Percentiles rank a stretch among this genome's conserved stretches.
phyloP scores from a whole-genome alignment of 2,113 vertebrate genomes.

The Carassius gibelio region DNA sequence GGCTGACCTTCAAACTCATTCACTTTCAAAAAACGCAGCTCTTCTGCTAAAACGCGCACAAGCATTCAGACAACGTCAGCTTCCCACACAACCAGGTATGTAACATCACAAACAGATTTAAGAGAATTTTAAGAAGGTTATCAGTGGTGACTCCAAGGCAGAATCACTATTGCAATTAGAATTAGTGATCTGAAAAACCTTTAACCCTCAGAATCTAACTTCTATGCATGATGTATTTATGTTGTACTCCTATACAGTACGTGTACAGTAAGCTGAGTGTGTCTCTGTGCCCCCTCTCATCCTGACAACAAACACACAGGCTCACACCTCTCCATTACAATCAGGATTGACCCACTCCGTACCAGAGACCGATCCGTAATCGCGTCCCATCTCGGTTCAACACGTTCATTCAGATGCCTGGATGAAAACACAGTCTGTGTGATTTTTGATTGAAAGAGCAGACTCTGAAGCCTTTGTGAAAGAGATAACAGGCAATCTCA shows the following conservation, averaged over 20 bases:
- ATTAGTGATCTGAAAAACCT: not conserved
- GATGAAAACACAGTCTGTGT: not conserved
- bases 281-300: constrained; percentile 12
- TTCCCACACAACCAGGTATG: not conserved
- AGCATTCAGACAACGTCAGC: not conserved
- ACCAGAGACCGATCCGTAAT: constrained; percentile 50
- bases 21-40: constrained; percentile 21
- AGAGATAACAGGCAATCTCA: not conserved
- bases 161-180: not conserved
- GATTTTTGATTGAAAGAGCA: not conserved
- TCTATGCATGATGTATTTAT: not conserved
- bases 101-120: not conserved
- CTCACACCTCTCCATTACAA: constrained; percentile 57
- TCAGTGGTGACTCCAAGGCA: not conserved
- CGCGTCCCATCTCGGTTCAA: constrained; percentile 38
- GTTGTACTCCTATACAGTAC: not conserved
- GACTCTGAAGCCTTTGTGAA: not conserved
- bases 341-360: constrained; percentile 50
- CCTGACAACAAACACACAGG: constrained; percentile 53
- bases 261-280: constrained; percentile 27
- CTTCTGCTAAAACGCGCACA: constrained; percentile 10
- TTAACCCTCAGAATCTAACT: not conserved
- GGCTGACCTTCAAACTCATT: constrained; percentile 42
- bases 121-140: not conserved
- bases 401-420: constrained; percentile 30